Percentiles rank a stretch among this genome's conserved stretches.
These are phyloP conservation scores for Mercenaria mercenaria DNA, from an alignment of 1,140 invertebrate species.

Conservation along the genomic window DNA sequence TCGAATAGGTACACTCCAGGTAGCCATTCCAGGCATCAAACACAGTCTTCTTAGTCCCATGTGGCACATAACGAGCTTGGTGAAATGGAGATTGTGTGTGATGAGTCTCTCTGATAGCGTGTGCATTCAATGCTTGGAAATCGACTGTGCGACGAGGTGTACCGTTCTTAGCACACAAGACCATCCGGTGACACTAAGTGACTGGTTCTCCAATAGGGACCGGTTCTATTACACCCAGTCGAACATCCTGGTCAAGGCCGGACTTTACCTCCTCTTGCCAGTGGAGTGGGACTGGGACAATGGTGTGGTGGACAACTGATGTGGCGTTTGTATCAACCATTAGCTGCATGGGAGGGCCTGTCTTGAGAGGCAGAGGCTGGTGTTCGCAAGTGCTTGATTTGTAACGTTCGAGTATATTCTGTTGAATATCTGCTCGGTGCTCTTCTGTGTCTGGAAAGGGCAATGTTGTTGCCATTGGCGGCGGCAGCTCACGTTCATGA, in stretches of 20 bases:
- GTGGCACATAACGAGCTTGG: slow-evolving; percentile 65
- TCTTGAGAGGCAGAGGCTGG: slow-evolving; percentile 68
- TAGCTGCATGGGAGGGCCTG: slow-evolving; percentile 53
- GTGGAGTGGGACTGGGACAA: slow-evolving; percentile 65
- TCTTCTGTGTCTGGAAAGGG: slow-evolving; percentile 61
- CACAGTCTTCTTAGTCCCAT: slow-evolving; percentile 63
- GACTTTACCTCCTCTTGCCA: slow-evolving; percentile 70
- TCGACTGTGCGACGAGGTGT: slow-evolving; percentile 68
- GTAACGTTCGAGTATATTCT: slow-evolving; percentile 66
- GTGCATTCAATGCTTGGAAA: slow-evolving; percentile 66
- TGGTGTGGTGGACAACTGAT: slow-evolving; percentile 55
- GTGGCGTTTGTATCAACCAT: slow-evolving; percentile 56
- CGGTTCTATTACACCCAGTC: slow-evolving; percentile 71
- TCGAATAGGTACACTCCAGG: slow-evolving; percentile 61
- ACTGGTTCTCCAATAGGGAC: slow-evolving; percentile 69
- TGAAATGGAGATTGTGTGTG: slow-evolving; percentile 70
- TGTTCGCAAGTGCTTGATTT: slow-evolving; percentile 72
- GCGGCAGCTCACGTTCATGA: slow-evolving; percentile 52
- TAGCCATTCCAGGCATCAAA: slow-evolving; percentile 71
- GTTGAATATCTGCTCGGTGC: slow-evolving; percentile 40
- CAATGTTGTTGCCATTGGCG: slow-evolving; percentile 49
- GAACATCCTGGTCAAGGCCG: slow-evolving; percentile 68
- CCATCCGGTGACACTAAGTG: slow-evolving; percentile 73
- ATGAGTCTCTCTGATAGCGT: slow-evolving; percentile 65
- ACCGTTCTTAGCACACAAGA: too few species aligned